Percentiles rank a stretch among this genome's conserved stretches.
phyloP scores from a whole-genome alignment of 2,113 vertebrate genomes.

The Microtus ochrogaster region DNA sequence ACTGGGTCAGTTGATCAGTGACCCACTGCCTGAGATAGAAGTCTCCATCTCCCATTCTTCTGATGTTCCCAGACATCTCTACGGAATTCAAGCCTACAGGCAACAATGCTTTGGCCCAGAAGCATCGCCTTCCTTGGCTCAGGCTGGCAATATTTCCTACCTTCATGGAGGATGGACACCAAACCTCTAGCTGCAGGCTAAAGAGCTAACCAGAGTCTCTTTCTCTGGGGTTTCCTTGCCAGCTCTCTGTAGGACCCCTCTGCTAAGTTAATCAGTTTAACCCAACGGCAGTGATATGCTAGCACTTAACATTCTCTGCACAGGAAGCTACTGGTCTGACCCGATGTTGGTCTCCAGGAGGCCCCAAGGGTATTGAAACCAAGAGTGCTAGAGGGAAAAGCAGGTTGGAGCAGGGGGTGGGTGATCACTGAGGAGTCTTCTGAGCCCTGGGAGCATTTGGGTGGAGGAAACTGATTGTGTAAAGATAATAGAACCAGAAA shows the following conservation, averaged over 20 bases:
- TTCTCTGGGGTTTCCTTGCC: background rate
- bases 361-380: background rate
- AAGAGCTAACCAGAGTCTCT: background rate
- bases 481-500: background rate
- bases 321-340: rapidly evolving
- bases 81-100: background rate
- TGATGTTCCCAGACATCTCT: background rate
- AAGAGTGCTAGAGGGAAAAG: background rate
- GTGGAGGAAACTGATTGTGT: background rate
- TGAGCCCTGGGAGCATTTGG: background rate
- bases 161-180: background rate
- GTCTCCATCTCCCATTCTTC: background rate
- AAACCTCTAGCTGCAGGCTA: background rate
- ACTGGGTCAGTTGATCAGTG: background rate
- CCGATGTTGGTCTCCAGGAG: background rate
- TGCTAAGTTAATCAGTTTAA: background rate
- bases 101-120: background rate
- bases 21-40: background rate
- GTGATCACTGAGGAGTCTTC: background rate
- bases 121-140: background rate
- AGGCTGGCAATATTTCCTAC: background rate
- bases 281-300: background rate
- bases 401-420: background rate
- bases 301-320: background rate
- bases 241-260: background rate